Percentiles rank a stretch among this genome's conserved stretches.
phyloP scores from a whole-genome alignment of 2,113 vertebrate genomes.

The Protobothrops flavoviridis region DNA sequence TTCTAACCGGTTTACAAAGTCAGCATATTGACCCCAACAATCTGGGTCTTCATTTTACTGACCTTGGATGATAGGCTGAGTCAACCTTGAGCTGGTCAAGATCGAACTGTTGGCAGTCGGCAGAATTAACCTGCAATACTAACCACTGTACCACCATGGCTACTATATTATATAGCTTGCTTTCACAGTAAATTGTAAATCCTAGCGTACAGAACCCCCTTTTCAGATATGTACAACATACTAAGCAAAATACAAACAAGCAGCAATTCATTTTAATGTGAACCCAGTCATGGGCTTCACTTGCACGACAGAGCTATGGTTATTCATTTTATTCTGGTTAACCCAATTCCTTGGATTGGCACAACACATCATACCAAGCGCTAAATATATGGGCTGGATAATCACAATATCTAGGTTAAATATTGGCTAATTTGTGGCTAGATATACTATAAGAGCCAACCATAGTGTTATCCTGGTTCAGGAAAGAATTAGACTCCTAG shows the following conservation, averaged over 20 bases:
- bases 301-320: not conserved
- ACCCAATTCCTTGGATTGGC: not conserved
- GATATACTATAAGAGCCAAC: not conserved
- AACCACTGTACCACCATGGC: too few species aligned
- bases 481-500: not conserved
- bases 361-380: not conserved
- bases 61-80: too few species aligned
- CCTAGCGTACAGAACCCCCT: not conserved
- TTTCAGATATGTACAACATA: not conserved
- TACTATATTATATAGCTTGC: not conserved
- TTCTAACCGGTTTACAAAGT: too few species aligned
- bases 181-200: not conserved
- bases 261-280: not conserved
- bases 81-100: too few species aligned
- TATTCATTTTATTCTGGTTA: not conserved
- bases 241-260: not conserved
- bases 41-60: too few species aligned
- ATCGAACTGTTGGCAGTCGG: too few species aligned
- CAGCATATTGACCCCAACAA: too few species aligned
- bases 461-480: not conserved
- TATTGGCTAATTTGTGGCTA: not conserved
- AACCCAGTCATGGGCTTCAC: not conserved
- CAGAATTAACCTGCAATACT: too few species aligned
- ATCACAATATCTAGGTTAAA: not conserved
- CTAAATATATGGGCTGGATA: not conserved